phyloP scores from a whole-genome alignment of 2,113 vertebrate species.

The Lucifuga dentata region DNA sequence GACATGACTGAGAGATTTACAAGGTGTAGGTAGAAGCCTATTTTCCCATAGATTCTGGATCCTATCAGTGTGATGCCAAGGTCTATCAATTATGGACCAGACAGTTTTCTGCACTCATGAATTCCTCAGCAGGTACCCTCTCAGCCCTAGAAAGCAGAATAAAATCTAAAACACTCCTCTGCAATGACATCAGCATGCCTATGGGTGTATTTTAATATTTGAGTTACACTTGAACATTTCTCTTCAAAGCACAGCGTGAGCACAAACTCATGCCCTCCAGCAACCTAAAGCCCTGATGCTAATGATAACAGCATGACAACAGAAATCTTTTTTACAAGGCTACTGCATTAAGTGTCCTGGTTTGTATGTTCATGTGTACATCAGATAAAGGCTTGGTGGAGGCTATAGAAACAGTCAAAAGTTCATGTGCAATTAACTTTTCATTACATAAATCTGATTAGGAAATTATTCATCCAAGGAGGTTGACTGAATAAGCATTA shows the following conservation, averaged over 20 bases:
- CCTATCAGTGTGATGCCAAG: constrained; percentile 43
- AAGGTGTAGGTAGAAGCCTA: constrained; percentile 52
- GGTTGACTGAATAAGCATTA: constrained; percentile 52
- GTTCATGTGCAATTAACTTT: constrained; percentile 74
- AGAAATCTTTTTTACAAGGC: constrained; percentile 36
- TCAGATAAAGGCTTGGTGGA: constrained; percentile 29
- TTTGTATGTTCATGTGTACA: constrained; percentile 42
- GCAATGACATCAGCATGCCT: constrained; percentile 42
- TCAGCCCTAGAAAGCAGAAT: constrained; percentile 24
- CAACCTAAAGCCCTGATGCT: constrained; percentile 51
- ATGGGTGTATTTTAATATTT: constrained; percentile 70
- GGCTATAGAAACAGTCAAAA: constrained; percentile 55
- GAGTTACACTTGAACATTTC: constrained; percentile 54
- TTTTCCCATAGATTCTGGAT: constrained; percentile 39
- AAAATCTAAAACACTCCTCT: background rate
- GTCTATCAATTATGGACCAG: constrained; percentile 59
- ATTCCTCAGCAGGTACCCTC: constrained; percentile 43
- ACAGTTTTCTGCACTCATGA: constrained; percentile 13
- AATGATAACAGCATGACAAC: constrained; percentile 51
- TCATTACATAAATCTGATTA: constrained; percentile 73
- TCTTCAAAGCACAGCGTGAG: constrained; percentile 59
- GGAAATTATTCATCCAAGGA: constrained; percentile 63
- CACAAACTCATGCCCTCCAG: constrained; percentile 61
- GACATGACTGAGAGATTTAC: constrained; percentile 67
- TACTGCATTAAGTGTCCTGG: constrained; percentile 13